Base-by-base conservation (phyloP, 2,888 invertebrate genomes). In the Sphaeridia pumilis region DNA sequence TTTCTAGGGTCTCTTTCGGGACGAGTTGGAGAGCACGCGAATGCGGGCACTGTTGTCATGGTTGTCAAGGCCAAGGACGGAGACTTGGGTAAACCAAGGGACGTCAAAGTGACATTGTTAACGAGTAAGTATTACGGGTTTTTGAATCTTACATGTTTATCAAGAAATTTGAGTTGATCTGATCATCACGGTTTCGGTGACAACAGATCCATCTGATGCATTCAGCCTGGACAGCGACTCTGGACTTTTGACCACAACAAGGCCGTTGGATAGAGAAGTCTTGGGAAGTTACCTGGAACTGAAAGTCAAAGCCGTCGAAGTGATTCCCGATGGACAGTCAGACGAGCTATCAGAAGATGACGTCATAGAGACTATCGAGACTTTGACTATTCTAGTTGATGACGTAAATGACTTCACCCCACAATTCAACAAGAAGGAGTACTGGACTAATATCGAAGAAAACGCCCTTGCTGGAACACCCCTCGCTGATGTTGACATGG, bases 341-440 rank as follows among this genome's bases (percentile, higher is more conserved):
- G n/a, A n/a, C n/a, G n/a, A n/a, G n/a, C n/a, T n/a, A n/a, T 52
- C 55, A 17, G 63, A 63, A 34, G 56, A 56, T 42, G 60, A 60
- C 43, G 21, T 61, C 14, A 49, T 57, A 1, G 52, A 58, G 31
- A 78, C 84, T 1, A 75, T 77, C 1, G 81, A 85, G 1, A 81
- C 82, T 51, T 82, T 84, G 10, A 84, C 84, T 0, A 79, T 92
- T 47, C 87, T 85, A 35, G 84, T 90, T 63, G 81, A 82, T 65
- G 90, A 90, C 69, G 86, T 89, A 1, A 90, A 90, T 70, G 90
- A 90, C 68, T 87, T 87, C 61, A 83, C 87, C 0, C 90, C 90
- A 0, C 75, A 77, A 42, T 90, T 90, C 71, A 87, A 87, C 72
- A 76, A 78, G 42, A 76, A 83, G 43, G 88, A 89, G 69, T 89